These are phyloP conservation scores for Drosophila trichaetosa DNA, from an alignment of 2,888 invertebrate species.

Conservation along the genomic window DNA sequence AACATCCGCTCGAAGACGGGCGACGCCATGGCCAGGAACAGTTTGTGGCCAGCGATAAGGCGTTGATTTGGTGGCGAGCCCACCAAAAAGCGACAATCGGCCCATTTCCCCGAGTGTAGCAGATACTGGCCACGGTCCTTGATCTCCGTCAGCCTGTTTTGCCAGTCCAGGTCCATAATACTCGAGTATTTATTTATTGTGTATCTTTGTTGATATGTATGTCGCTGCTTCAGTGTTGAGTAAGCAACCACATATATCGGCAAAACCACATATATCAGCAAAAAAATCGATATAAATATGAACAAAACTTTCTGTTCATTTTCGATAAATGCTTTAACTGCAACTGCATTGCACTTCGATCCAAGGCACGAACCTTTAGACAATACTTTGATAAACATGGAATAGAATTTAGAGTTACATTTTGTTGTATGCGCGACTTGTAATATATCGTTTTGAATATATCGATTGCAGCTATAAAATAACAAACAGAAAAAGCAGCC, in stretches of 20 bases:
- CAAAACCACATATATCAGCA: neutral
- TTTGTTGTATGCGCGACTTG: neutral
- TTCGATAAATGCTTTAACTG: neutral
- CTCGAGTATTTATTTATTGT: slow-evolving; percentile 41
- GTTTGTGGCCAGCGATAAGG: slow-evolving; percentile 91
- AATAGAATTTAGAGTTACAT: neutral
- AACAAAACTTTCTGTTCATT: neutral
- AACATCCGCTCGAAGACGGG: slow-evolving; percentile 96
- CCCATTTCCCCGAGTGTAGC: slow-evolving; percentile 92
- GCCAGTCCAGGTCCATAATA: slow-evolving; percentile 88
- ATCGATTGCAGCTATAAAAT: neutral
- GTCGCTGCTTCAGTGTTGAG: slow-evolving; percentile 35
- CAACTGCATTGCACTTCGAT: neutral
- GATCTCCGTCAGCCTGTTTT: slow-evolving; percentile 89
- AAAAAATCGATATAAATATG: slow-evolving; percentile 4
- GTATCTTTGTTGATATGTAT: slow-evolving; percentile 46
- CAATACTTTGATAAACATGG: neutral
- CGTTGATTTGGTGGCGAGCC: slow-evolving; percentile 92
- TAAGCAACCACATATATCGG: neutral
- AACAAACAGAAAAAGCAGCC: neutral
- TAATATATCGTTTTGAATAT: slow-evolving; percentile 1
- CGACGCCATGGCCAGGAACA: slow-evolving; percentile 93
- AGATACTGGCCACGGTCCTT: slow-evolving; percentile 91
- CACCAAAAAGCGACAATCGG: slow-evolving; percentile 93
- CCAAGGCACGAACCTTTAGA: neutral